Evolutionary conservation across 2,113 vertebrate genomes (phyloP), one percentile per base, ranked within the genome.

Genomic region (Semicossyphus pulcher): DNA sequence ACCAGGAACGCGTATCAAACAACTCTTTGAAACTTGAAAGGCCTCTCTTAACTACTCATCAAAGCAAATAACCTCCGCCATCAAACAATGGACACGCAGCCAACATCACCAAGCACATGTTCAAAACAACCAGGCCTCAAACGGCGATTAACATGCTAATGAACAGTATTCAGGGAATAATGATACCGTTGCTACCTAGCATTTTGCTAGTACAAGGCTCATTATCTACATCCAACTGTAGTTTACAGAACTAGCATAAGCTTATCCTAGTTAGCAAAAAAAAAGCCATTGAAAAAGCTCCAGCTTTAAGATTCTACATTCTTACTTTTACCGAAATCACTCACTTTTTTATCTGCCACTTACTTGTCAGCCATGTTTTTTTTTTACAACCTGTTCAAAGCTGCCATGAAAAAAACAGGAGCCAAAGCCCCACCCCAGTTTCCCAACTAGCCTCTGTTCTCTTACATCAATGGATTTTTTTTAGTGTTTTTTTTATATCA

Each of bases 1-100:
- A 77, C 9, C 23, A 36, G 15, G 11, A 36, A 12, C 36, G 52
- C 51, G 67, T 44, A 20, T 7, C 41, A 31, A 56, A 37, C 59
- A 31, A 56, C 16, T 53, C 48, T 73, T 62, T 79, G 54, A 79
- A 73, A 66, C 39, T 39, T 61, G 36, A 67, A 56, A 73, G 49
- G 56, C 41, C 41, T 56, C 41, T 60, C 18, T 51, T 41, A 20
- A 39, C 29, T 28, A 52, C 44, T 48, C 52, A 75, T 75, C 72
- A 59, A 75, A 66, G 53, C 72, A 31, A 28, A 41, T 12, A 23
- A 16, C 9, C 49, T 31, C 25, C 52, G 12, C 32, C 53, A 25
- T 36, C 48, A 54, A 48, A 76, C 73, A 36, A 29, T 29, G 44
- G 29, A 36, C 23, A 28, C 54, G 39, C 37, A n/a, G 7, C 23